A percentile compares a stretch with the other conserved stretches of the same genome.
Conservation (phyloP, 35 echinoderm and acorn worm species). For the Amphiura filiformis region DNA sequence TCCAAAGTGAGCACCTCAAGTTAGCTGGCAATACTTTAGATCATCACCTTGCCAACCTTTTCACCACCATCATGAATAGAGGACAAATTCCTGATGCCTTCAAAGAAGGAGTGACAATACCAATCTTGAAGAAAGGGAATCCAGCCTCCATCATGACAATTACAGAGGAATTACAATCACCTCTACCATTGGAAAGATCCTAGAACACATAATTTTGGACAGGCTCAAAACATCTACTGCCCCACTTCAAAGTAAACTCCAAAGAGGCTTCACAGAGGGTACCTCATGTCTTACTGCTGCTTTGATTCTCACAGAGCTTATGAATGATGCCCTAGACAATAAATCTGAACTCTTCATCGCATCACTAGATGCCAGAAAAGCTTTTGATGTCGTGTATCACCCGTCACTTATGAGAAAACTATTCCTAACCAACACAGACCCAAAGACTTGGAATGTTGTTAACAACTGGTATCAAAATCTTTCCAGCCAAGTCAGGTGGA, state of each 20-base stretch:
- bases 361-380: not conserved
- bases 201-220: not conserved
- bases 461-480: not conserved
- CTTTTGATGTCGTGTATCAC: not conserved
- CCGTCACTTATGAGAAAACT: conserved; percentile 1
- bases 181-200: not conserved
- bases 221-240: not conserved
- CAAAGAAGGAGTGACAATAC: not conserved
- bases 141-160: not conserved
- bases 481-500: not conserved
- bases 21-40: not conserved
- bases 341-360: not conserved
- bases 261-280: not conserved
- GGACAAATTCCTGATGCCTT: not conserved
- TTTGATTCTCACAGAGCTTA: not conserved
- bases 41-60: not conserved
- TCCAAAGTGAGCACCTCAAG: not conserved
- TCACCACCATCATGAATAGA: not conserved
- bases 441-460: not conserved
- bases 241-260: not conserved
- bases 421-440: not conserved
- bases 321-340: not conserved
- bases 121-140: not conserved
- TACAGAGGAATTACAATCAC: not conserved
- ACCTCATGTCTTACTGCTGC: not conserved